Conservation (phyloP, 2,888 invertebrate genomes). For the Ecdyonurus torrentis region DNA sequence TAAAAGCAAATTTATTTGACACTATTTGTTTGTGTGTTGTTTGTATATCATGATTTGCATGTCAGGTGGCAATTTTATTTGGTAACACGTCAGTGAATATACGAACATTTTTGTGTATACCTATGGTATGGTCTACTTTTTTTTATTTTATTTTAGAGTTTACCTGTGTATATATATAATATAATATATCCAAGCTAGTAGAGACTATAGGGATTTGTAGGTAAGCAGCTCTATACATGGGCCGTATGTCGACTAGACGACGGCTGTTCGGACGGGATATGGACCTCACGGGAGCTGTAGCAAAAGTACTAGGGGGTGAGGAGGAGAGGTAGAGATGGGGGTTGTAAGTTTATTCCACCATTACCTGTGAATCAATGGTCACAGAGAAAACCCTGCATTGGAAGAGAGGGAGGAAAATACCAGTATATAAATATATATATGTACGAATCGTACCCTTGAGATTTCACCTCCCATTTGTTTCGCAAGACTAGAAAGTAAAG, state of each 20-base stretch:
- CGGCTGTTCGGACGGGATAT: background rate
- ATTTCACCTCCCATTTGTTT: constrained; percentile 4
- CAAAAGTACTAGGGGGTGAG: background rate
- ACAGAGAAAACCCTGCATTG: background rate
- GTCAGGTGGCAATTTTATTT: too few species aligned
- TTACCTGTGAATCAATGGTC: constrained; percentile 4
- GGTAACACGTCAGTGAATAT: too few species aligned
- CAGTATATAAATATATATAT: too few species aligned
- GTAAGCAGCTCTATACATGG: background rate
- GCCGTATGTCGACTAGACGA: background rate
- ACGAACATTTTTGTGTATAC: too few species aligned
- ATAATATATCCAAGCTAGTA: too few species aligned
- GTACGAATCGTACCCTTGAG: constrained; percentile 1
- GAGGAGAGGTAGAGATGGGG: background rate
- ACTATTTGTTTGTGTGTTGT: too few species aligned
- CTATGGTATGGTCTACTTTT: too few species aligned
- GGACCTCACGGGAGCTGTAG: constrained; percentile 2
- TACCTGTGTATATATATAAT: too few species aligned
- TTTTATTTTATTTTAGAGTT: too few species aligned
- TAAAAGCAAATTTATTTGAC: too few species aligned
- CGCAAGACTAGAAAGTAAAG: background rate
- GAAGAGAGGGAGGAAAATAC: background rate
- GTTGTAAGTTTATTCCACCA: constrained; percentile 3
- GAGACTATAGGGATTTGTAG: background rate
- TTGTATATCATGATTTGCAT: background rate